Evolutionary conservation across 2,797 vertebrate genomes (phyloP).

Genomic region (Cyclopterus lumpus): DNA sequence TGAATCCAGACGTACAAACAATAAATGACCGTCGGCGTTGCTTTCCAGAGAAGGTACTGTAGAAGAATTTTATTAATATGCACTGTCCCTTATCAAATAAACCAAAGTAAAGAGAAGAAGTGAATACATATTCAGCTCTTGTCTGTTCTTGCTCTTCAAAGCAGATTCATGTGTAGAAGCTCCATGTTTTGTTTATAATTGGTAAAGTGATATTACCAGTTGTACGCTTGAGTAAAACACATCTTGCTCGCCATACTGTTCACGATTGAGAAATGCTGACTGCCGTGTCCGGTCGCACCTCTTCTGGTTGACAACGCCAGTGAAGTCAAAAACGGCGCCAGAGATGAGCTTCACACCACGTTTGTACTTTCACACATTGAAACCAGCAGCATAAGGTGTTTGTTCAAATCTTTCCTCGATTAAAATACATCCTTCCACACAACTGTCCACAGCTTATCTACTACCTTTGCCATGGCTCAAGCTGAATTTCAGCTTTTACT

Average conservation of each 20-base stretch:
- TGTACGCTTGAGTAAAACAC: neutral
- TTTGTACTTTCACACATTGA: slow-evolving; percentile 39
- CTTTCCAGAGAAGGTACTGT: neutral
- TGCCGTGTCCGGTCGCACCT: neutral
- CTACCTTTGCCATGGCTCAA: neutral
- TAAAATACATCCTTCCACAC: slow-evolving; percentile 11
- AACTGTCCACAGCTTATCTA: neutral
- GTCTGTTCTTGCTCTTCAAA: neutral
- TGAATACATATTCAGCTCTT: neutral
- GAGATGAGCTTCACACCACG: slow-evolving; percentile 9
- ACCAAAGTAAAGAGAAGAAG: neutral
- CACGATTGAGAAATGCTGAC: neutral
- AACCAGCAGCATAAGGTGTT: slow-evolving; percentile 18
- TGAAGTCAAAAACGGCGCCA: neutral
- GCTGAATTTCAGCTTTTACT: neutral
- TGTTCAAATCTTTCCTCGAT: slow-evolving; percentile 2
- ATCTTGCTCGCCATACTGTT: neutral
- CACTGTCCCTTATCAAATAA: no score
- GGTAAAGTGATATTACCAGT: neutral
- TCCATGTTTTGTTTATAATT: neutral
- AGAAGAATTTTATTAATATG: neutral
- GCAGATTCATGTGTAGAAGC: neutral
- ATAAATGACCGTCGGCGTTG: neutral
- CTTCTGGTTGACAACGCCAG: neutral
- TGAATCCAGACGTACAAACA: neutral